Conservation (phyloP, 2,888 invertebrate species). For the Keiferia lycopersicella region DNA sequence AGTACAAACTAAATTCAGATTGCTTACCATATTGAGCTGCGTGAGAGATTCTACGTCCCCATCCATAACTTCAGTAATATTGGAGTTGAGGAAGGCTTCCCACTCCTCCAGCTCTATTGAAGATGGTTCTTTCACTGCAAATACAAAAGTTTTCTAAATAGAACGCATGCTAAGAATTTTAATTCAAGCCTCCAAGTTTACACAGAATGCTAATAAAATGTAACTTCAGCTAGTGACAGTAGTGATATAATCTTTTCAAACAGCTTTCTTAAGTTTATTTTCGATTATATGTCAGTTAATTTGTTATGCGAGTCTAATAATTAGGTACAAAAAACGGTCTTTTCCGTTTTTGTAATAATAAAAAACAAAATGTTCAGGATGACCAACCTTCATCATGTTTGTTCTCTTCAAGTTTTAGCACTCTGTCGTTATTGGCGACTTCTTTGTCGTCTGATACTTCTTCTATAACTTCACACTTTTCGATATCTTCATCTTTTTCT, state of each 20-base stretch:
- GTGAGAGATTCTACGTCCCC: constrained; percentile 89
- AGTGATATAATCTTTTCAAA: too few species aligned
- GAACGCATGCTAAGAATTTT: neutral
- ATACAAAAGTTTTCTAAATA: neutral
- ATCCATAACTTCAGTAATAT: constrained; percentile 90
- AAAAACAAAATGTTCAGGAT: too few species aligned
- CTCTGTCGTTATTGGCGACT: constrained; percentile 66
- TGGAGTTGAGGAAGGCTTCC: constrained; percentile 90
- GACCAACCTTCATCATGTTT: constrained; percentile 52
- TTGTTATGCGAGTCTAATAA: too few species aligned
- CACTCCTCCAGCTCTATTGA: constrained; percentile 93
- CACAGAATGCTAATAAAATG: neutral
- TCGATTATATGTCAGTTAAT: too few species aligned
- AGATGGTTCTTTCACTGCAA: constrained; percentile 75
- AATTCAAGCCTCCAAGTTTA: neutral
- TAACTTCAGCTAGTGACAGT: too few species aligned
- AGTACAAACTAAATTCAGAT: neutral
- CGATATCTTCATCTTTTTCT: constrained; percentile 69
- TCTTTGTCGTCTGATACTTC: constrained; percentile 68
- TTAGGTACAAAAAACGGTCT: too few species aligned
- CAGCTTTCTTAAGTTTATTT: too few species aligned
- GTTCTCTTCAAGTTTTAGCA: constrained; percentile 57
- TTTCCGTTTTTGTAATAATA: too few species aligned
- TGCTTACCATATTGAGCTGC: constrained; percentile 83
- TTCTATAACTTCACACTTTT: constrained; percentile 72